phyloP scores from a whole-genome alignment of 2,797 vertebrate species.

The Darevskia nairensis region DNA sequence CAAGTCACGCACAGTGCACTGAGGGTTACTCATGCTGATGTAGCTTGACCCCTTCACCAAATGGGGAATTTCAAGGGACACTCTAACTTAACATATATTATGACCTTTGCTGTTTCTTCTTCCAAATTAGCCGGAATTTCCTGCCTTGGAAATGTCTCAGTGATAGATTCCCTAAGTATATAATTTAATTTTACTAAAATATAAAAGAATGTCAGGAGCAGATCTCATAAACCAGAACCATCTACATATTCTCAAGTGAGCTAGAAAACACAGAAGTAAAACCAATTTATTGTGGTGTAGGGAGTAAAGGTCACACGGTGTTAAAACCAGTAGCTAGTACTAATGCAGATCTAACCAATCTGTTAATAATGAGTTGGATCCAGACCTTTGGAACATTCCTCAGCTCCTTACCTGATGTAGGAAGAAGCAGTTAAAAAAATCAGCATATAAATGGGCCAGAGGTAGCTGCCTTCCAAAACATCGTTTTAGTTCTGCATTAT shows the following conservation, averaged over 20 bases:
- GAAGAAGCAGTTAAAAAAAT: conserved; percentile 76
- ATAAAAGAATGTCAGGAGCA: conserved; percentile 19
- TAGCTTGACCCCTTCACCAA: background rate
- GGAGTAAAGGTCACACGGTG: conserved; percentile 62
- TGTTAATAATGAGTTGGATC: conserved; percentile 66
- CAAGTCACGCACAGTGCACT: background rate
- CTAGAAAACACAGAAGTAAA: conserved; percentile 67
- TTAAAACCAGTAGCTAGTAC: conserved; percentile 58
- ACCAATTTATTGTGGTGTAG: conserved; percentile 51
- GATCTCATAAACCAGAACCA: conserved; percentile 46
- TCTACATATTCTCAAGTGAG: conserved; percentile 72
- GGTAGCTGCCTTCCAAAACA: conserved; percentile 50
- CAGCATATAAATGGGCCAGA: conserved; percentile 77
- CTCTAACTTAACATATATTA: conserved; percentile 7
- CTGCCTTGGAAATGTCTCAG: background rate
- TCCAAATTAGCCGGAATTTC: conserved; percentile 36
- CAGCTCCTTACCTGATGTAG: conserved; percentile 70
- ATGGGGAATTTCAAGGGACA: background rate
- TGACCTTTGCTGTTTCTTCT: conserved; percentile 41
- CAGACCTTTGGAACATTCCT: conserved; percentile 83
- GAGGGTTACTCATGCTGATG: background rate
- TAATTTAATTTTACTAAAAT: background rate
- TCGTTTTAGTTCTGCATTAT: conserved; percentile 47
- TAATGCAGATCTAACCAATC: conserved; percentile 60
- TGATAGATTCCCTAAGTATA: background rate